These are phyloP conservation scores for Bucco capensis DNA, from an alignment of 2,113 vertebrate species.

Conservation along the genomic window DNA sequence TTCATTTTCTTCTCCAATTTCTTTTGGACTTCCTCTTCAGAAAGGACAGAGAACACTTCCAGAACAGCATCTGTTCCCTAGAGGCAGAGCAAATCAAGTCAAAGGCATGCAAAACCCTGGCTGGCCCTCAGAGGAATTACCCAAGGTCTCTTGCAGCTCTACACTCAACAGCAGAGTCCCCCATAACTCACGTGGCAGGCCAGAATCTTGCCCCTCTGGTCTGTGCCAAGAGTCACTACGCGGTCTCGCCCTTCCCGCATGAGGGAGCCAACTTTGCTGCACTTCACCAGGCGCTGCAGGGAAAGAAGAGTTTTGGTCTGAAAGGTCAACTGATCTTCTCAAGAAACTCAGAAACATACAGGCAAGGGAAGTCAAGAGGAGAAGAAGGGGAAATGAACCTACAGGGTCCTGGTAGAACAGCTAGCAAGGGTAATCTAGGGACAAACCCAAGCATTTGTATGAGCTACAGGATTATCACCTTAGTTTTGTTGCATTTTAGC, in stretches of 20 bases:
- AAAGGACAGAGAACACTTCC: constrained; percentile 88
- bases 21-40: constrained; percentile 82
- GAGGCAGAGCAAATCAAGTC: background rate
- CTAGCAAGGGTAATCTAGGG: background rate
- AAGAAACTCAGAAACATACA: background rate
- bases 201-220: constrained; percentile 79
- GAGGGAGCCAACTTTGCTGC: constrained; percentile 86
- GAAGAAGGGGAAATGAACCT: background rate
- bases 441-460: background rate
- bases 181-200: constrained; percentile 88
- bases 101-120: background rate
- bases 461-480: background rate
- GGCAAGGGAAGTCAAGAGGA: background rate
- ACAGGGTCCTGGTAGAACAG: background rate
- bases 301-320: background rate
- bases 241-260: constrained; percentile 88
- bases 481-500: background rate
- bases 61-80: constrained; percentile 85
- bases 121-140: background rate
- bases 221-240: constrained; percentile 82
- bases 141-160: background rate
- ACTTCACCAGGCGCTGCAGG: constrained; percentile 83
- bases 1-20: constrained; percentile 88
- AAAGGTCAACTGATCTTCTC: background rate
- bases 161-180: background rate